phyloP scores from a whole-genome alignment of 2,888 invertebrate species.

The Syrphus vitripennis region DNA sequence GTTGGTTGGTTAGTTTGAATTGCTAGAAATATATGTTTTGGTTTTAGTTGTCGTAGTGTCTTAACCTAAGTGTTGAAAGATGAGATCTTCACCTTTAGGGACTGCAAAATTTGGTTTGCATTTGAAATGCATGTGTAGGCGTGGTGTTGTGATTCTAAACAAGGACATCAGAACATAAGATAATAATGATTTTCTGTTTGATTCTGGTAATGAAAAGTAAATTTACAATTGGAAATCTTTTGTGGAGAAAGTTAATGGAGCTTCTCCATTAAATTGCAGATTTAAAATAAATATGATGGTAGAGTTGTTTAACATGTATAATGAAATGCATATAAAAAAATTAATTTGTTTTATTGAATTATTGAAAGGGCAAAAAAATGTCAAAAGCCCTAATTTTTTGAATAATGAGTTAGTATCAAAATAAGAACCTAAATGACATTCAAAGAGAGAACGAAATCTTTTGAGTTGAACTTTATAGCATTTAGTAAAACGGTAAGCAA shows the following conservation, averaged over 20 bases:
- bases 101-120: neutral
- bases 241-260: conserved; percentile 8
- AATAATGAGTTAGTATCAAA: no score
- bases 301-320: no score
- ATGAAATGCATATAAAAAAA: no score
- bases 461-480: no score
- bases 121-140: neutral
- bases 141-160: neutral
- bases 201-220: conserved; percentile 36
- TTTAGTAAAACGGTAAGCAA: no score
- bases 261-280: neutral
- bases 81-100: conserved; percentile 49
- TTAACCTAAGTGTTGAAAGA: conserved; percentile 45
- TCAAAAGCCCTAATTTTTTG: no score
- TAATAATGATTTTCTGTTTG: conserved; percentile 30
- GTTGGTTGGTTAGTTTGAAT: conserved; percentile 3
- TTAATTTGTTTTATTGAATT: no score
- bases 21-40: conserved; percentile 14
- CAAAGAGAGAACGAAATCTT: no score
- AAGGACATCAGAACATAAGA: conserved; percentile 6
- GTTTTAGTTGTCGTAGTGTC: neutral
- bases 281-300: neutral
- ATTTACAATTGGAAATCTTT: conserved; percentile 16
- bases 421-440: no score
- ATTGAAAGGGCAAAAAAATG: no score